Percentiles rank a stretch among this genome's conserved stretches.
Evolutionary conservation across 2,888 invertebrate species (phyloP).

Genomic region (Xanthorhoe designata): DNA sequence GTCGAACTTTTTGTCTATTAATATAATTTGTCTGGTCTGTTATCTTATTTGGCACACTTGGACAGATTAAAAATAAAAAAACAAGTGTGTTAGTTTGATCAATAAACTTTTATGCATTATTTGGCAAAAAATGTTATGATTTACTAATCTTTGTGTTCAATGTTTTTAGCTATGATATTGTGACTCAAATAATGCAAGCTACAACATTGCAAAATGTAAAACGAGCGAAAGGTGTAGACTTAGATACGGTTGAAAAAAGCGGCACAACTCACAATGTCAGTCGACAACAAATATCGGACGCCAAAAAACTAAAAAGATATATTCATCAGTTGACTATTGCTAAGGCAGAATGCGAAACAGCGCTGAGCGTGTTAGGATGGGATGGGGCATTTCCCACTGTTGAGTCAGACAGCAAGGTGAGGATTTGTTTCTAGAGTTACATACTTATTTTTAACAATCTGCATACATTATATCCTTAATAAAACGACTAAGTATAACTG

Average conservation of each 20-base stretch:
- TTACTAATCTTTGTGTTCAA: no score
- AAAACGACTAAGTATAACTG: neutral
- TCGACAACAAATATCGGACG: slow-evolving; percentile 92
- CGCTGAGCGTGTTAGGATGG: slow-evolving; percentile 91
- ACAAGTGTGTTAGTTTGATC: neutral
- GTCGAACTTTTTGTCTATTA: slow-evolving; percentile 6
- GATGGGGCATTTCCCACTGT: slow-evolving; percentile 88
- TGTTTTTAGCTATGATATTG: slow-evolving; percentile 90
- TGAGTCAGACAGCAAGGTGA: slow-evolving; percentile 77
- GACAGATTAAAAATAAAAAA: neutral
- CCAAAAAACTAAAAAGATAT: slow-evolving; percentile 93
- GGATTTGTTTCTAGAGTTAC: neutral
- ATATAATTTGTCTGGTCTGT: slow-evolving; percentile 2
- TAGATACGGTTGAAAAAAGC: slow-evolving; percentile 84
- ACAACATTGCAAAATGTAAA: slow-evolving; percentile 96
- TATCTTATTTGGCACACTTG: neutral
- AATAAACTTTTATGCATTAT: neutral
- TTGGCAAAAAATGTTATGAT: no score
- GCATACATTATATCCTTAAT: neutral
- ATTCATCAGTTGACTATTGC: slow-evolving; percentile 93
- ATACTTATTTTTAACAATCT: neutral
- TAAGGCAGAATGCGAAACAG: slow-evolving; percentile 92
- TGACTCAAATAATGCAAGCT: slow-evolving; percentile 97
- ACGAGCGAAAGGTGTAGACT: slow-evolving; percentile 92
- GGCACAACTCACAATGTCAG: slow-evolving; percentile 86